A percentile compares a stretch with the other conserved stretches of the same genome.
Evolutionary conservation across 1,140 invertebrate genomes (phyloP).

Genomic region (Ostrea denselamellosa): DNA sequence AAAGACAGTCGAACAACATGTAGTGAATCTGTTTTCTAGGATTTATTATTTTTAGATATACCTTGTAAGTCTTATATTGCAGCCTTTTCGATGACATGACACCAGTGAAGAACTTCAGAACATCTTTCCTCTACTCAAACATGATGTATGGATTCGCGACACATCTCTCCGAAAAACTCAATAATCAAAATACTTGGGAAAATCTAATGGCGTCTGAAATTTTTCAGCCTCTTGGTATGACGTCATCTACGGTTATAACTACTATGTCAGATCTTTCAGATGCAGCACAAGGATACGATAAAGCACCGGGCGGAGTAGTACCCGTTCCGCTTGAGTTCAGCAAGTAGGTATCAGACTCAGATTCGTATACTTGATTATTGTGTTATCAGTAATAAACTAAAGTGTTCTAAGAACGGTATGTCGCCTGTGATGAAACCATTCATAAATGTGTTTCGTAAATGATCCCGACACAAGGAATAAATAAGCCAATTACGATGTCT

Average conservation of each 20-base stretch:
- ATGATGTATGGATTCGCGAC: conserved; percentile 60
- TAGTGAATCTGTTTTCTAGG: no score
- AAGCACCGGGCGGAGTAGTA: neutral
- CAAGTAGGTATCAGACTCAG: neutral
- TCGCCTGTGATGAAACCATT: no score
- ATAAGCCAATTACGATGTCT: no score
- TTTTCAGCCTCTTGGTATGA: conserved; percentile 60
- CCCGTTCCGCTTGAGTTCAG: neutral
- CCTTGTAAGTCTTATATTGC: neutral
- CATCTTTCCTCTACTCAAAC: conserved; percentile 57
- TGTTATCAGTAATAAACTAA: no score
- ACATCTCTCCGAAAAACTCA: conserved; percentile 52
- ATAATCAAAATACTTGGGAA: conserved; percentile 57
- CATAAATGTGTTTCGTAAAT: no score
- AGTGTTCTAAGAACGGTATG: no score
- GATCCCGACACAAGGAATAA: no score
- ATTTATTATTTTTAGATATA: no score
- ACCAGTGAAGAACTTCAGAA: conserved; percentile 45
- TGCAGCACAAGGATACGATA: neutral
- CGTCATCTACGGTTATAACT: conserved; percentile 55
- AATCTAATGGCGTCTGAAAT: conserved; percentile 53
- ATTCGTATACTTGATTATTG: no score
- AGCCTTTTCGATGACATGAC: conserved; percentile 52
- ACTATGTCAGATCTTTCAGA: neutral
- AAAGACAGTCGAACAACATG: no score